Percentiles rank a stretch among this genome's conserved stretches.
Conservation (phyloP, 2,113 vertebrate species). For the Takifugu bimaculatus region DNA sequence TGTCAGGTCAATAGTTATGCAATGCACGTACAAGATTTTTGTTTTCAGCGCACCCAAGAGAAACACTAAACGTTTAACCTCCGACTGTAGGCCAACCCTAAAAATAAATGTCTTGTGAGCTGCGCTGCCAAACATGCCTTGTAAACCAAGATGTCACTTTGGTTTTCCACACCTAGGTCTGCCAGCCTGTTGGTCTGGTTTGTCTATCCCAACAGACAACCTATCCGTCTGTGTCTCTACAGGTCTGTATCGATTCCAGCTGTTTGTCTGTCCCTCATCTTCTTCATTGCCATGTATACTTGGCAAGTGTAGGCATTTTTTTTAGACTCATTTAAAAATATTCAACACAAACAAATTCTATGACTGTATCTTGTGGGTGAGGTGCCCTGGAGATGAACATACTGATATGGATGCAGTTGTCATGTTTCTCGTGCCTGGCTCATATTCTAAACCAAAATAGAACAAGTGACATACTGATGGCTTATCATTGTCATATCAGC, state of each 20-base stretch:
- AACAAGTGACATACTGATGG: not conserved
- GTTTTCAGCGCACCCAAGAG: conserved; percentile 7
- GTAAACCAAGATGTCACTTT: conserved; percentile 12
- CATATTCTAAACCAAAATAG: no score
- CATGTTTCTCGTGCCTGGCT: no score
- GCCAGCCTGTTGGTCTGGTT: conserved; percentile 25
- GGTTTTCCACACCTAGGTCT: not conserved
- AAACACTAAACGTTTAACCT: conserved; percentile 49
- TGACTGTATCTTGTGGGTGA: no score
- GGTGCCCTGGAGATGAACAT: no score
- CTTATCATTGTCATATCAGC: not conserved
- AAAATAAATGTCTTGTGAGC: conserved; percentile 36
- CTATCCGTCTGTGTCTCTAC: conserved; percentile 4
- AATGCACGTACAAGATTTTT: not conserved
- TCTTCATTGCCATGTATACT: no score
- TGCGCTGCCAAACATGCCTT: conserved; percentile 25
- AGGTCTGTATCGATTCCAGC: no score
- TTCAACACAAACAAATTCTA: no score
- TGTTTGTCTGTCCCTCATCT: no score
- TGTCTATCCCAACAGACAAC: conserved; percentile 27
- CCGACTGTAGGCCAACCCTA: conserved; percentile 33
- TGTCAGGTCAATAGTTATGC: no score
- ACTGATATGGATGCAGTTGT: no score
- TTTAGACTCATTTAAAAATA: no score
- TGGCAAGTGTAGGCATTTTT: no score